phyloP scores from a whole-genome alignment of 1,140 invertebrate genomes.

The Orchesella cincta region DNA sequence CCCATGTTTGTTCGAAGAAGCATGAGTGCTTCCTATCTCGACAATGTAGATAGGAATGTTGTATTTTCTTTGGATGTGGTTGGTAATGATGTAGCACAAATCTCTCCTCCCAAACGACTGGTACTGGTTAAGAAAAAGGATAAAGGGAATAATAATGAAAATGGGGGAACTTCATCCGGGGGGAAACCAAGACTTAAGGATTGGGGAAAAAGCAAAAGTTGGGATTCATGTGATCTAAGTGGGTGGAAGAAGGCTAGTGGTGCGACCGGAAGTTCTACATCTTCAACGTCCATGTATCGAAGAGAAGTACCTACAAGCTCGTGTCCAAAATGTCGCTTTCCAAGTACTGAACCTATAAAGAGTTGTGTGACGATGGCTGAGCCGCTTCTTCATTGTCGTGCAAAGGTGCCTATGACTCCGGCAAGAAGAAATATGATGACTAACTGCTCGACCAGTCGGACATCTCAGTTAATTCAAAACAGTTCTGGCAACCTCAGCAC shows the following conservation, averaged over 20 bases:
- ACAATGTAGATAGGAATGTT: conserved; percentile 40
- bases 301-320: conserved; percentile 27
- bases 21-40: conserved; percentile 47
- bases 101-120: conserved; percentile 67
- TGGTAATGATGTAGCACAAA: not conserved
- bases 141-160: conserved; percentile 55
- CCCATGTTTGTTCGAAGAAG: conserved; percentile 47
- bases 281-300: conserved; percentile 46
- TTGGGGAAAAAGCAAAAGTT: conserved; percentile 77
- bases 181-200: conserved; percentile 64
- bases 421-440: conserved; percentile 15
- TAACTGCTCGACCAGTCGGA: conserved; percentile 1
- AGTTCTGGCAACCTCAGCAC: not conserved
- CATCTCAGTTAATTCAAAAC: not conserved
- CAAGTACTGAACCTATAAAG: conserved; percentile 42
- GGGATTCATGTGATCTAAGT: conserved; percentile 72
- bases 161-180: conserved; percentile 38
- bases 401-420: conserved; percentile 20
- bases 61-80: conserved; percentile 40
- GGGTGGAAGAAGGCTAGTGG: conserved; percentile 43
- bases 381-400: conserved; percentile 18
- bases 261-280: conserved; percentile 52
- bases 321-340: conserved; percentile 50
- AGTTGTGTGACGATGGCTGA: conserved; percentile 7
- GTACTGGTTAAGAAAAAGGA: conserved; percentile 67